A percentile compares a stretch with the other conserved stretches of the same genome.
Conservation (phyloP, 2,797 vertebrate genomes). For the Peromyscus aztecus region DNA sequence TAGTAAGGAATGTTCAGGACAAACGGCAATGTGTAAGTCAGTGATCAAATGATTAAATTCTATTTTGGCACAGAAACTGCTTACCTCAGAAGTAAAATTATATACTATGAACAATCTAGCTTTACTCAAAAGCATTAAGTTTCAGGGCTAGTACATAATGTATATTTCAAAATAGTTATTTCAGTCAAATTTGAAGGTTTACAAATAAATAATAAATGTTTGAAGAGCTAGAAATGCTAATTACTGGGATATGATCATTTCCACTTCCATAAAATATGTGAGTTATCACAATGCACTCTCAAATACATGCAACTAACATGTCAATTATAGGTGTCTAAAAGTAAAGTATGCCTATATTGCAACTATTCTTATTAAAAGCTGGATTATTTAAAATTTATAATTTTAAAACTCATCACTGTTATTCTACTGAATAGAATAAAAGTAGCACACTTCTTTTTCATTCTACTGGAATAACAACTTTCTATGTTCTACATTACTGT, state of each 20-base stretch:
- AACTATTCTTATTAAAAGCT: slow-evolving; percentile 25
- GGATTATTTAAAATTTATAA: background rate
- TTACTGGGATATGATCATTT: background rate
- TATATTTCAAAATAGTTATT: background rate
- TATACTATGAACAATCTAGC: background rate
- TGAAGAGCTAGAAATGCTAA: background rate
- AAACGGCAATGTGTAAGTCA: background rate
- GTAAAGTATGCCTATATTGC: background rate
- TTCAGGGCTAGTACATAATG: background rate
- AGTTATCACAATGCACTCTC: background rate
- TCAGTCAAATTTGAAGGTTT: background rate
- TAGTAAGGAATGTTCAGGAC: background rate
- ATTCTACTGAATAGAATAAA: too few relatives aligned
- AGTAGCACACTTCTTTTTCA: slow-evolving; percentile 41
- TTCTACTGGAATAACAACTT: slow-evolving; percentile 53
- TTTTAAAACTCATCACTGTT: background rate
- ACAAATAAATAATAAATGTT: background rate
- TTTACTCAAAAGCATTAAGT: background rate
- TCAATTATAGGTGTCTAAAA: background rate
- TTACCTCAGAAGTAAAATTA: background rate
- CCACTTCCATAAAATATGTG: background rate
- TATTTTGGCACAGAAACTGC: background rate
- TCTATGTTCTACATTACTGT: background rate
- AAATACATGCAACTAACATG: background rate
- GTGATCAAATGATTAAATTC: background rate